Base-by-base conservation (phyloP, 2,113 vertebrate species). In the Brachyistius frenatus region DNA sequence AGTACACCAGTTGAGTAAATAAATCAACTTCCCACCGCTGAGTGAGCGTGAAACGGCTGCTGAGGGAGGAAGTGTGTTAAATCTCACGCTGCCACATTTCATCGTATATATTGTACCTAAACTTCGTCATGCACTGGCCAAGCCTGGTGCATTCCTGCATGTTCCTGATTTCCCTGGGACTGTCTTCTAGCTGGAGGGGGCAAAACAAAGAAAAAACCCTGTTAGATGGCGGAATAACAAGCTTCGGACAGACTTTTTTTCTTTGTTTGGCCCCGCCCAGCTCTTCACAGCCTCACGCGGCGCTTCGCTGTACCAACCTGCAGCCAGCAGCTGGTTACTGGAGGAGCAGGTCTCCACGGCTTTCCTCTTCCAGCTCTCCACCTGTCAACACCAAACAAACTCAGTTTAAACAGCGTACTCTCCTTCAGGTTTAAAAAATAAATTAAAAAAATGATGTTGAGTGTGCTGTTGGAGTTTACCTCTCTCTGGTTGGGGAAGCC, bases 401-500 rank as follows among this genome's bases (percentile, higher is more conserved):
- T 6, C 15, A 15, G 35, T 71, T 70, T 23, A 10, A 68, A 32
- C 31, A 14, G 4, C 36, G 37, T n/a, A 1, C 7, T 52, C 16
- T 39, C 13, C 44, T 39, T 5, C 30, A 23, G 23, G 23, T 5
- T 30, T 7, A 32, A 61, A 23, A 23, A 23, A 23, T 23, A 23
- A 23, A 23, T 23, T 23, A 23, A 23, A 23, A 23, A 23, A 23
- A 23, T 23, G 23, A 23, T 0, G 2, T 8, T 6, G 5, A 50
- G 2, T 5, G 3, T 39, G 54, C 4, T 13, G 14, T n/a, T 1
- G 0, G 36, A 5, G 9, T 16, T 77, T 82, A 97, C 97, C 95
- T 98, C 95, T 95, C 89, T 94, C 84, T 91, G 86, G 37, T 92
- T 96, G 83, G 96, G 97, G 61, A 98, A 97, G 54, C 97, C 97